Base-by-base conservation (phyloP, 2,797 vertebrate species). In the Protonibea diacanthus region DNA sequence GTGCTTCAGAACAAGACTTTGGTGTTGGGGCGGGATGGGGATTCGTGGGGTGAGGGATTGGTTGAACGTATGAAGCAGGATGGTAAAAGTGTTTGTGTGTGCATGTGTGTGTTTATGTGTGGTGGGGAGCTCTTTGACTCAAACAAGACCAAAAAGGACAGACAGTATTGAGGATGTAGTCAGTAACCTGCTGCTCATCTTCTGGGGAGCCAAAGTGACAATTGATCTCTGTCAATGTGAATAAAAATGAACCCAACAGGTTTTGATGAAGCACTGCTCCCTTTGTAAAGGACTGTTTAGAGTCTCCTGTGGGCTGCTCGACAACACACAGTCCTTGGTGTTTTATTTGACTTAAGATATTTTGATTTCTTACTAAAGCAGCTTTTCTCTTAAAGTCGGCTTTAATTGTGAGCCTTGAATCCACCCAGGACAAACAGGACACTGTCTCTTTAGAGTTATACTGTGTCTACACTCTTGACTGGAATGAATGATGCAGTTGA, bases 91-190 rank as follows among this genome's bases (percentile, higher is more conserved):
- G 59, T 23, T 64, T 62, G 66, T 18, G 71, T 67, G 70, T 65
- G 65, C 49, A 66, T 25, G 29, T 33, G 64, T 52, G 57, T 58
- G 53, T 70, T 53, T 58, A 51, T 71, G 33, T 75, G 20, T 74
- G 62, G 60, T 75, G 68, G 62, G 47, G 6, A 45, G 45, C 45
- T 81, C 25, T 76, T 73, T 71, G n/a, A 78, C 82, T 83, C 25
- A 66, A 53, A 69, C 57, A 51, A 87, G 27, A 90, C 86, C 81
- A 88, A 91, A 89, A 82, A 85, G 60, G 23, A 77, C 25, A 49
- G 20, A 60, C 23, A 68, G 65, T 64, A 49, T 51, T 58, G 12
- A 48, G 70, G 27, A 58, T 71, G 60, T 38, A 47, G 49, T 81
- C 57, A 66, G 47, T 56, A 44, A 29, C 23, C 70, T 45, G 47